phyloP scores from a whole-genome alignment of 1,140 invertebrate genomes.

The Catajapyx aquilonaris region DNA sequence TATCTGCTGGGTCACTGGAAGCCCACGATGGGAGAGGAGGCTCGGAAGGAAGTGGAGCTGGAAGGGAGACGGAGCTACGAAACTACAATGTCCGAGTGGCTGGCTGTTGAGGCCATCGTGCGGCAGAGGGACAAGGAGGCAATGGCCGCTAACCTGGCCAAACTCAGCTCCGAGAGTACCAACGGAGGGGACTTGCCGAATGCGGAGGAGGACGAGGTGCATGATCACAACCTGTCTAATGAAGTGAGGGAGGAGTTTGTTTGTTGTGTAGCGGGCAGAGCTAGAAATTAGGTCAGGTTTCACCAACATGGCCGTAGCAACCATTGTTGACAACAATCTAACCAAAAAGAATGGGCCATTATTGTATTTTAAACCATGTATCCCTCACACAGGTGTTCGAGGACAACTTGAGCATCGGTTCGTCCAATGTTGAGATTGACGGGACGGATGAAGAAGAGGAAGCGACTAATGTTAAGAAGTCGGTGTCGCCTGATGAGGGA shows the following conservation, averaged over 20 bases:
- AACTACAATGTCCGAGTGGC: constrained; percentile 81
- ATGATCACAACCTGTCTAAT: constrained; percentile 26
- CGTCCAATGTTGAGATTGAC: constrained; percentile 10
- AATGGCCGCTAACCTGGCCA: constrained; percentile 34
- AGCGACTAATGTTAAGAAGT: not conserved
- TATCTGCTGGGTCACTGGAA: constrained; percentile 71
- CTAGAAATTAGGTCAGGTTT: not conserved
- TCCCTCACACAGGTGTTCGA: constrained; percentile 19
- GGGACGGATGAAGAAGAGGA: constrained; percentile 13
- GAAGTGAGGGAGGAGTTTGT: constrained; percentile 21
- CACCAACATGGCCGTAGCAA: not conserved
- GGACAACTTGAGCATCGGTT: constrained; percentile 18
- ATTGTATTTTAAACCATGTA: too few relatives aligned
- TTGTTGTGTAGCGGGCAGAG: not conserved
- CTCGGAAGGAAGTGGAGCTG: constrained; percentile 42
- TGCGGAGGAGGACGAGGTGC: constrained; percentile 10
- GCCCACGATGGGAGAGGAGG: constrained; percentile 48
- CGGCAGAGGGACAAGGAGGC: constrained; percentile 55
- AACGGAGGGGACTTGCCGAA: constrained; percentile 18
- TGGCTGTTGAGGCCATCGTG: constrained; percentile 80
- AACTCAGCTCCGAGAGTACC: constrained; percentile 30
- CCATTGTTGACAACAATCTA: too few relatives aligned
- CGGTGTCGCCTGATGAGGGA: too few relatives aligned
- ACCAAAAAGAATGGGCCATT: too few relatives aligned
- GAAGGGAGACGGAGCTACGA: constrained; percentile 53